Evolutionary conservation across 2,113 vertebrate species (phyloP).

Genomic region (Grallaria varia): DNA sequence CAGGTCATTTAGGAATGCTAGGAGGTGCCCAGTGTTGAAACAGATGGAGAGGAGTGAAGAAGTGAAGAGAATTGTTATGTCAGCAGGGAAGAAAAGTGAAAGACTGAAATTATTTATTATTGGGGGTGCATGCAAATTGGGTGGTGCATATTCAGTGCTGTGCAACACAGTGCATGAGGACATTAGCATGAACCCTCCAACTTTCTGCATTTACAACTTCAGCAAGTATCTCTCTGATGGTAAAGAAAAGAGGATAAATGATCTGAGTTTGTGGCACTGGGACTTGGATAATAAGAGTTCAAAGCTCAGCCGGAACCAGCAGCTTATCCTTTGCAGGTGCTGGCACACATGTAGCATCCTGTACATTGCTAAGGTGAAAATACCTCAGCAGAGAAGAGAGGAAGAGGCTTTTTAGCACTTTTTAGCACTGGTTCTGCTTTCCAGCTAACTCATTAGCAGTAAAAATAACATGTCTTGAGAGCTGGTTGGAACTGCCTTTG

Average conservation of each 20-base stretch:
- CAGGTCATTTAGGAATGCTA: not conserved
- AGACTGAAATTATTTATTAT: not conserved
- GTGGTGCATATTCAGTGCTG: not conserved
- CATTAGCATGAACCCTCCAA: conserved; percentile 1
- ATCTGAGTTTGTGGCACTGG: not conserved
- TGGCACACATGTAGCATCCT: not conserved
- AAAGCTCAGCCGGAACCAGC: not conserved
- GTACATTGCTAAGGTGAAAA: not conserved
- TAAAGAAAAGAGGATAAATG: not conserved
- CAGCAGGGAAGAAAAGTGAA: not conserved
- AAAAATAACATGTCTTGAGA: not conserved
- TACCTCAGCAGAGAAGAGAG: not conserved
- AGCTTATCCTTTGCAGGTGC: not conserved
- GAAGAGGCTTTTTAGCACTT: not conserved
- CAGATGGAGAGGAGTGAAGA: not conserved
- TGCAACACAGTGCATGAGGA: not conserved
- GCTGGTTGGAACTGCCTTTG: not conserved
- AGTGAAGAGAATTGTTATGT: not conserved
- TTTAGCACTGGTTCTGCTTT: not conserved
- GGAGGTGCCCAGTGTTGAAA: not conserved
- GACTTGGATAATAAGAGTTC: not conserved
- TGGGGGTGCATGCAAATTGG: not conserved
- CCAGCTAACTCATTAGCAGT: not conserved
- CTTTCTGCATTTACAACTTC: not conserved
- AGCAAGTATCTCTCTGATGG: not conserved